Evolutionary conservation across 2,888 invertebrate species (phyloP).

Genomic region (Metalampra italica): DNA sequence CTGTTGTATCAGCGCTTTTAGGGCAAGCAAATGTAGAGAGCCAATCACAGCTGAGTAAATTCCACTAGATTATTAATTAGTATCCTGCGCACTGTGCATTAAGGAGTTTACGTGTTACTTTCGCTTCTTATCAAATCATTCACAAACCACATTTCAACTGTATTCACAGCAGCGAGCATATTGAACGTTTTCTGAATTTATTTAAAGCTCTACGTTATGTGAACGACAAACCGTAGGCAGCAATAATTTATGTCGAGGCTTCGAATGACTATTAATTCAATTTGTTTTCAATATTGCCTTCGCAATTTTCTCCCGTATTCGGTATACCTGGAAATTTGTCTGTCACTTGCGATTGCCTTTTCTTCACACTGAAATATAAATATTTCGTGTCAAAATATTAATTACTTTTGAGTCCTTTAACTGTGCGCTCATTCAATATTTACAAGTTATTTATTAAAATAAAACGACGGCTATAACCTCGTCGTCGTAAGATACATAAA

Average conservation of each 20-base stretch:
- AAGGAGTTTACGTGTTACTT: background rate
- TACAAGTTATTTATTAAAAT: conserved; percentile 4
- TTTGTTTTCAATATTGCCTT: conserved; percentile 44
- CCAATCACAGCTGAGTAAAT: conserved; percentile 12
- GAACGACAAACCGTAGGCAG: conserved; percentile 41
- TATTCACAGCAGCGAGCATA: conserved; percentile 17
- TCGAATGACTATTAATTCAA: conserved; percentile 45
- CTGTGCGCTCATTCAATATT: background rate
- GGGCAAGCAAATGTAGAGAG: conserved; percentile 22
- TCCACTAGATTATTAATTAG: conserved; percentile 1
- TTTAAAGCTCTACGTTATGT: conserved; percentile 4
- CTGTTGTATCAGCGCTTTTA: conserved; percentile 27
- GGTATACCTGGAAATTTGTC: conserved; percentile 27
- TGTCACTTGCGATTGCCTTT: conserved; percentile 18
- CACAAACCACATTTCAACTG: conserved; percentile 11
- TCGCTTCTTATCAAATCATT: background rate
- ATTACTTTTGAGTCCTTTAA: background rate
- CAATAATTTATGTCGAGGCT: conserved; percentile 39
- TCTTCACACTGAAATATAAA: conserved; percentile 6
- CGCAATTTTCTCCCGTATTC: conserved; percentile 53
- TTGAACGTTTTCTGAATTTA: conserved; percentile 19
- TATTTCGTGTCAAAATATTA: conserved; percentile 1
- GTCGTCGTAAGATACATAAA: background rate
- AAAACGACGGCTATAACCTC: background rate
- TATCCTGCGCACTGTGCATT: background rate